Evolutionary conservation across 2,888 invertebrate genomes (phyloP).

Genomic region (Prostheceraeus crozeri): DNA sequence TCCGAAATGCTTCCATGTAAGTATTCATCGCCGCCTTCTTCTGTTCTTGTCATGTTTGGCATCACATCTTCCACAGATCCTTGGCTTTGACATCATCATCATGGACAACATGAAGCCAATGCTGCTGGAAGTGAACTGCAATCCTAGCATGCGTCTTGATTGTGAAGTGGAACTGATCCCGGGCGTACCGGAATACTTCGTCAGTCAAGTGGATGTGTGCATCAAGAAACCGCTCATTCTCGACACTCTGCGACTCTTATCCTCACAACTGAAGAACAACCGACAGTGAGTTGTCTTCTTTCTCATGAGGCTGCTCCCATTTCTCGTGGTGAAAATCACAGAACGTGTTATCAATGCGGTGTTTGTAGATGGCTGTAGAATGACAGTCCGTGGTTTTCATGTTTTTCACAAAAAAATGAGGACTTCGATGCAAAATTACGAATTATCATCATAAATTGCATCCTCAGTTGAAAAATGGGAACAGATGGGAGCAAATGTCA

Average conservation of each 20-base stretch:
- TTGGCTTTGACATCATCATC: conserved; percentile 59
- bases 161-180: conserved; percentile 51
- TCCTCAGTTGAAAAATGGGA: too few species aligned
- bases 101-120: conserved; percentile 56
- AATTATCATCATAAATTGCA: too few species aligned
- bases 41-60: background rate
- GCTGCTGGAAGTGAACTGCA: conserved; percentile 59
- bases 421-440: too few species aligned
- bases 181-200: conserved; percentile 47
- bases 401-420: too few species aligned
- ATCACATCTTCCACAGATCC: conserved; percentile 51
- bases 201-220: conserved; percentile 54
- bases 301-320: conserved; percentile 16
- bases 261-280: too few species aligned
- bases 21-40: conserved; percentile 27
- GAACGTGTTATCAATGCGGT: too few species aligned
- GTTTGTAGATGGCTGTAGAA: too few species aligned
- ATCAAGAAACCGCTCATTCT: conserved; percentile 58
- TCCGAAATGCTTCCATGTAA: conserved; percentile 59
- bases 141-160: conserved; percentile 58
- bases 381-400: too few species aligned
- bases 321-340: too few species aligned
- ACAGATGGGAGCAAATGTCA: too few species aligned
- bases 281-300: background rate
- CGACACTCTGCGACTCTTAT: conserved; percentile 57